Conservation (phyloP, 2,888 invertebrate species). For the Eristalis arbustorum region DNA sequence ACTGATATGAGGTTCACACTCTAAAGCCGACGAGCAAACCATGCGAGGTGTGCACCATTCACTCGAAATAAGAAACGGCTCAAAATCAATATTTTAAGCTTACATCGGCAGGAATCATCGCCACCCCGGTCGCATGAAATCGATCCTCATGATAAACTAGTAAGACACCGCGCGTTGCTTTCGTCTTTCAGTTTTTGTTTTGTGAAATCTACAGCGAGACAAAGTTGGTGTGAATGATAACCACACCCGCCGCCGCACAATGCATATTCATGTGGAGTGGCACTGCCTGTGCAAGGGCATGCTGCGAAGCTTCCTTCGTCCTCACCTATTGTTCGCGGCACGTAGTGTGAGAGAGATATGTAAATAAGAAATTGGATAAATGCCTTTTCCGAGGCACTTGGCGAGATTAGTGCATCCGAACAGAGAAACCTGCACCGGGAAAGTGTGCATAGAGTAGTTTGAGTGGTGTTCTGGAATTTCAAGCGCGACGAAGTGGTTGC, state of each 20-base stretch:
- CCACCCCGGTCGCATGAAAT: background rate
- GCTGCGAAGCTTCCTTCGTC: background rate
- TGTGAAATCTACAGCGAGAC: background rate
- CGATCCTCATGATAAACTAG: background rate
- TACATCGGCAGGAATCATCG: background rate
- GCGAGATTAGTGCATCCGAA: conserved; percentile 16
- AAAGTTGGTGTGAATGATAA: background rate
- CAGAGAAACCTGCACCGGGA: background rate
- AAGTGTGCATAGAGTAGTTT: background rate
- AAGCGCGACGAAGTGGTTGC: background rate
- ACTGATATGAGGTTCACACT: background rate
- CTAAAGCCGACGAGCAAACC: background rate
- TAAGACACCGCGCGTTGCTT: background rate
- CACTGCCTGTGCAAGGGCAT: background rate
- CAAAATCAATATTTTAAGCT: background rate
- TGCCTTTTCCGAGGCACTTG: conserved; percentile 20
- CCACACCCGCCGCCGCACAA: background rate
- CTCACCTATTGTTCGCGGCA: conserved; percentile 1
- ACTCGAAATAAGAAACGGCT: background rate
- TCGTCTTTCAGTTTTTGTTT: background rate
- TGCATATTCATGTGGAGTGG: background rate
- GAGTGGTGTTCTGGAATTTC: background rate
- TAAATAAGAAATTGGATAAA: conserved; percentile 37
- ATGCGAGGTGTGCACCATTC: background rate
- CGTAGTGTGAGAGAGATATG: conserved; percentile 4